Percentiles rank a stretch among this genome's conserved stretches.
Evolutionary conservation across 1,140 invertebrate species (phyloP).

Genomic region (Hyles euphorbiae): DNA sequence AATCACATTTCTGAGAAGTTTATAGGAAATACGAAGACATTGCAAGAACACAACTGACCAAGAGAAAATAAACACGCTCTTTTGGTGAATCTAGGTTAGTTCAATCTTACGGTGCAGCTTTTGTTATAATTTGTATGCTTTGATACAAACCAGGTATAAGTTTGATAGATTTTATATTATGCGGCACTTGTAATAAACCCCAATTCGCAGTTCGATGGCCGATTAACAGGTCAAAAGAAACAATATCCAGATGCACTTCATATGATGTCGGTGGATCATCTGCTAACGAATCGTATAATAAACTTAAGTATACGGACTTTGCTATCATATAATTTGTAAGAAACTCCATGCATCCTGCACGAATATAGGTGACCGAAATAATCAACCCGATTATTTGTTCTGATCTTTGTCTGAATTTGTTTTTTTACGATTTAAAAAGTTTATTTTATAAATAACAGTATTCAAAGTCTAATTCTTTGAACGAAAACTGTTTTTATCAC

Average conservation of each 20-base stretch:
- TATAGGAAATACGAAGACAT: constrained; percentile 9
- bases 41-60: constrained; percentile 7
- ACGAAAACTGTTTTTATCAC: no score
- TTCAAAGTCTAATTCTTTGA: no score
- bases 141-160: constrained; percentile 7
- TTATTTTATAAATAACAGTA: no score
- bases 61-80: constrained; percentile 7
- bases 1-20: not conserved
- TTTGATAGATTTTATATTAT: constrained; percentile 1
- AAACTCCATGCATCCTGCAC: no score
- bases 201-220: constrained; percentile 19
- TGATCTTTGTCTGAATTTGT: no score
- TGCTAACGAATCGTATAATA: constrained; percentile 1
- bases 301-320: not conserved
- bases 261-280: not conserved
- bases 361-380: no score
- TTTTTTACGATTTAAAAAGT: no score
- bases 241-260: constrained; percentile 12
- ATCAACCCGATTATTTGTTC: no score
- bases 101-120: constrained; percentile 1
- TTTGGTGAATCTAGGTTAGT: constrained; percentile 5
- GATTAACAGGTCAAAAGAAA: constrained; percentile 4
- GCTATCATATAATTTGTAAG: no score
- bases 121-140: constrained; percentile 5
- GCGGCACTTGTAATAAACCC: constrained; percentile 7